Evolutionary conservation across 2,113 vertebrate species (phyloP).

Genomic region (Dicerorhinus sumatrensis): DNA sequence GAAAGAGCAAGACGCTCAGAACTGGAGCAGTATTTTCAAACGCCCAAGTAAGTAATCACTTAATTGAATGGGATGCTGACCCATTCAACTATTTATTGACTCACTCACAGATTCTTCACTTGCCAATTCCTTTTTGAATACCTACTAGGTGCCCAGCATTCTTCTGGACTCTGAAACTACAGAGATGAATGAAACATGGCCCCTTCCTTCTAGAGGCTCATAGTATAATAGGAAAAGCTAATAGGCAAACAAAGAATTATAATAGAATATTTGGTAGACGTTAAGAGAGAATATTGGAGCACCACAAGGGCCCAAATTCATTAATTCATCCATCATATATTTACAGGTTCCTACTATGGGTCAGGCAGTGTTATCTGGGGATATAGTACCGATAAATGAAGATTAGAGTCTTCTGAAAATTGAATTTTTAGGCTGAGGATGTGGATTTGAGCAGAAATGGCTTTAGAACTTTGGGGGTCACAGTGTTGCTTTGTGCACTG

Average conservation of each 20-base stretch:
- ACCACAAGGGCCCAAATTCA: neutral
- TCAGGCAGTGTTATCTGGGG: neutral
- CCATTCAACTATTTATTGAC: neutral
- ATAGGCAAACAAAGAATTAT: neutral
- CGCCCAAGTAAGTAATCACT: no score
- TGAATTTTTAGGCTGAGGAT: neutral
- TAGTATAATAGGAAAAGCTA: neutral
- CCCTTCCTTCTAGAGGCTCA: neutral
- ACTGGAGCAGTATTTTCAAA: accelerated
- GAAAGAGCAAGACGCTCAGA: conserved; percentile 61
- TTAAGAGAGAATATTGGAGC: neutral
- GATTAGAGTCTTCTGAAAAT: neutral
- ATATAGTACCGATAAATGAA: neutral
- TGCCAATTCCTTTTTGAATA: neutral
- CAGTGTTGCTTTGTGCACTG: neutral
- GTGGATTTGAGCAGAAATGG: neutral
- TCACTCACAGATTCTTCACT: neutral
- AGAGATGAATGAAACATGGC: neutral
- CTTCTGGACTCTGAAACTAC: neutral
- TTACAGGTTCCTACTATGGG: neutral
- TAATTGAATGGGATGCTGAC: neutral
- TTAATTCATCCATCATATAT: neutral
- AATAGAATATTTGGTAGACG: neutral
- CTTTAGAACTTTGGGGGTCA: no score
- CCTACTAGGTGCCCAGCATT: no score